Evolutionary conservation across 2,113 vertebrate genomes (phyloP).

Genomic region (Mohoua ochrocephala): DNA sequence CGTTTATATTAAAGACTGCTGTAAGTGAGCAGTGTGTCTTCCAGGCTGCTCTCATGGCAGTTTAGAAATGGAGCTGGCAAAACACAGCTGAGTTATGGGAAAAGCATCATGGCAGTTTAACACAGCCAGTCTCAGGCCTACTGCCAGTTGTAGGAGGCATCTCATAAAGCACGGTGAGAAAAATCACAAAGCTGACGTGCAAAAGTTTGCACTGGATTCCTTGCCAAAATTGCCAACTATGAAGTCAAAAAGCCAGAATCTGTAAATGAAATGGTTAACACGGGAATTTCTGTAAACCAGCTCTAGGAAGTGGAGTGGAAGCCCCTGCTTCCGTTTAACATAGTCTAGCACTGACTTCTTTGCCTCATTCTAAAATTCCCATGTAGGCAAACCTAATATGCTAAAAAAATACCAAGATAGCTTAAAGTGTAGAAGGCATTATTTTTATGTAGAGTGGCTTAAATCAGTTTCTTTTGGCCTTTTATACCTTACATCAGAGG

Average conservation of each 20-base stretch:
- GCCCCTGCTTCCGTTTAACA: not conserved
- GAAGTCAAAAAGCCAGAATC: not conserved
- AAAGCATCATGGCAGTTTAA: not conserved
- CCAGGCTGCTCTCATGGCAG: constrained; percentile 41
- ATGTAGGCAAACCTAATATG: not conserved
- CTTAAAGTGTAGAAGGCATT: not conserved
- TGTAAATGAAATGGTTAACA: constrained; percentile 9
- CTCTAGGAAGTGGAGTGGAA: not conserved
- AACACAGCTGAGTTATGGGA: not conserved
- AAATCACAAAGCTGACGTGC: not conserved
- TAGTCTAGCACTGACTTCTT: not conserved
- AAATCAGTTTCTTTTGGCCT: not conserved
- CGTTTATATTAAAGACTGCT: not conserved
- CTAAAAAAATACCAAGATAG: not conserved
- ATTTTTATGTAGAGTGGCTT: not conserved
- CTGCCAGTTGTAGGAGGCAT: not conserved
- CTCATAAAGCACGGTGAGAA: not conserved
- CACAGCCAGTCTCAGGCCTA: not conserved
- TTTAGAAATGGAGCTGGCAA: constrained; percentile 15
- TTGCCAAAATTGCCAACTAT: not conserved
- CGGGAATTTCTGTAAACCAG: not conserved
- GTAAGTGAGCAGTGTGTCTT: constrained; percentile 38
- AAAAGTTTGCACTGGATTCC: not conserved
- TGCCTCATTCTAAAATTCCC: not conserved
- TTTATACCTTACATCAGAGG: not conserved